Conservation (phyloP, 2,888 invertebrate species). For the Leptopilina myrica region DNA sequence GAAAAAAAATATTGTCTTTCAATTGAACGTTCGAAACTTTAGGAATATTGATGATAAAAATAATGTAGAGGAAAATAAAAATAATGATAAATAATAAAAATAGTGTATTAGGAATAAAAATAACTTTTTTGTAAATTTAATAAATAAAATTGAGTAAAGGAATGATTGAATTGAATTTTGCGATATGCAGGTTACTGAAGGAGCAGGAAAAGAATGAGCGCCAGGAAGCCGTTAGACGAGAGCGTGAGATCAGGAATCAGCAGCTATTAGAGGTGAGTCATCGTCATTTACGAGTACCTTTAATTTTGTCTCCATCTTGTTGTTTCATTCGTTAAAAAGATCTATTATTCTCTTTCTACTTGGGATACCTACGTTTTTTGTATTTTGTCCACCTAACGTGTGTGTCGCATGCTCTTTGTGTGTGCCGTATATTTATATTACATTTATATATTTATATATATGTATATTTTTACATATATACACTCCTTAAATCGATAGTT, state of each 20-base stretch:
- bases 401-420: conserved; percentile 77
- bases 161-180: conserved; percentile 1
- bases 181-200: conserved; percentile 78
- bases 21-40: too few relatives aligned
- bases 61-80: conserved; percentile 59
- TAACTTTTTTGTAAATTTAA: background rate
- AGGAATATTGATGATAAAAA: too few relatives aligned
- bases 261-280: conserved; percentile 90
- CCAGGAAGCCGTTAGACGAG: conserved; percentile 89
- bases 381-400: conserved; percentile 75
- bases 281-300: conserved; percentile 39
- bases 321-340: conserved; percentile 55
- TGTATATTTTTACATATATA: conserved; percentile 61
- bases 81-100: background rate
- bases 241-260: conserved; percentile 89
- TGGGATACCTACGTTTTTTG: conserved; percentile 68
- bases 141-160: background rate
- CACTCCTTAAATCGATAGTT: conserved; percentile 55
- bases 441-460: conserved; percentile 60
- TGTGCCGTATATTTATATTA: conserved; percentile 73
- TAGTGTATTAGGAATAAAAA: background rate
- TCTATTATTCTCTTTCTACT: conserved; percentile 72
- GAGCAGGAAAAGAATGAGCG: conserved; percentile 89
- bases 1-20: too few relatives aligned
- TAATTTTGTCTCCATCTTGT: conserved; percentile 46